These are phyloP conservation scores for Diadema setosum DNA, from an alignment of 35 echinoderm and acorn worm species.

Conservation along the genomic window DNA sequence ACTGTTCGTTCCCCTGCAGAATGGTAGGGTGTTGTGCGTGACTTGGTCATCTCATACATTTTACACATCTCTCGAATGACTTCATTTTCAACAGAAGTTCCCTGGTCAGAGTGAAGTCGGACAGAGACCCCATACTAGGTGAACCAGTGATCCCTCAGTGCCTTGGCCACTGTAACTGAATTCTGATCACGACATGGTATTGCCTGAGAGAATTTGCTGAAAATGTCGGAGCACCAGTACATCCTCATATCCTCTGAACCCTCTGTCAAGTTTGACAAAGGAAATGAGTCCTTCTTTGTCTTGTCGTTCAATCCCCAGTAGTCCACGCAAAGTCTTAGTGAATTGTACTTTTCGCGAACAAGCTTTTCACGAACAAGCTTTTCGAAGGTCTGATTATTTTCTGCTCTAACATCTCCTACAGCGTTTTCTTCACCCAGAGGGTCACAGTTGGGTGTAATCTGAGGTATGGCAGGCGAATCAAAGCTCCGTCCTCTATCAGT, in stretches of 20 bases:
- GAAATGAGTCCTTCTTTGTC: neutral
- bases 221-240: no score
- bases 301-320: neutral
- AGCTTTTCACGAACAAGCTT: no score
- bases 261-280: no score
- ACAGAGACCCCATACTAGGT: neutral
- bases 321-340: neutral
- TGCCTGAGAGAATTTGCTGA: no score
- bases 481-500: neutral
- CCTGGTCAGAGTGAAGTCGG: slow-evolving; percentile 11
- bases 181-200: no score
- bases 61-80: neutral
- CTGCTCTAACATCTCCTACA: neutral
- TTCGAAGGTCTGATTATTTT: neutral
- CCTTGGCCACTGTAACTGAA: neutral
- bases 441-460: neutral
- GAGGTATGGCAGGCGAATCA: neutral
- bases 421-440: neutral
- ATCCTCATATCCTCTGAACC: no score
- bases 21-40: neutral
- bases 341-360: neutral
- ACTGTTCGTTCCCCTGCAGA: neutral
- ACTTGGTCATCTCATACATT: neutral
- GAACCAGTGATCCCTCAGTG: neutral
- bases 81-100: neutral